Evolutionary conservation across 2,113 vertebrate genomes (phyloP).

Genomic region (Mus spicilegus): DNA sequence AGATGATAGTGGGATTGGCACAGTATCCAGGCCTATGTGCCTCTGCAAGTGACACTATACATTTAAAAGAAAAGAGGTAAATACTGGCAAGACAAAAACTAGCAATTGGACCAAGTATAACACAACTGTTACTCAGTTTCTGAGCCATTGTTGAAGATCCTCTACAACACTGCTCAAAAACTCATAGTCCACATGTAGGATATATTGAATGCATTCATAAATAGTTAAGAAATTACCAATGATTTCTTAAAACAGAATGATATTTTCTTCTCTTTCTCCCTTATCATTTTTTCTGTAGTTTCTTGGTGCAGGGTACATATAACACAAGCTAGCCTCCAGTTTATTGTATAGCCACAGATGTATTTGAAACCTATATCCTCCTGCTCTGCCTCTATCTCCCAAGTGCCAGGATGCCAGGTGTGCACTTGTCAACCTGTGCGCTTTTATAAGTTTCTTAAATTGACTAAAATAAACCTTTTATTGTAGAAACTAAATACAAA

Average conservation of each 20-base stretch:
- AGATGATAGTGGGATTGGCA: not conserved
- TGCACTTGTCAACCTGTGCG: not conserved
- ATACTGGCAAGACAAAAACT: slow-evolving; percentile 18
- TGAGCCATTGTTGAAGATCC: slow-evolving; percentile 11
- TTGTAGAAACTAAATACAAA: not conserved
- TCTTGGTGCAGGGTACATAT: too few relatives aligned
- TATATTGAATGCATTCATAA: not conserved
- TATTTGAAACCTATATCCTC: not conserved
- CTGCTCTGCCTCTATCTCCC: too few relatives aligned
- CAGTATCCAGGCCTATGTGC: not conserved
- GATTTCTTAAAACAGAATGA: slow-evolving; percentile 14
- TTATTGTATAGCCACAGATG: not conserved
- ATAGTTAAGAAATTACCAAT: slow-evolving; percentile 1
- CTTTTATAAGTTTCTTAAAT: not conserved
- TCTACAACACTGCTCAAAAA: slow-evolving; percentile 4
- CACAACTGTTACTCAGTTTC: not conserved
- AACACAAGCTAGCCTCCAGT: not conserved
- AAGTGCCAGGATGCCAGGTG: not conserved
- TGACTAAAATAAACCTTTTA: not conserved
- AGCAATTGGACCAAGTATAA: not conserved
- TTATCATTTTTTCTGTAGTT: not conserved
- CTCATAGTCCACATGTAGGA: not conserved
- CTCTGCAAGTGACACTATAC: not conserved
- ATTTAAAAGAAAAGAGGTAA: not conserved
- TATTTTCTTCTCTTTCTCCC: not conserved